Conservation (phyloP, 2,113 vertebrate species). For the Aix galericulata region DNA sequence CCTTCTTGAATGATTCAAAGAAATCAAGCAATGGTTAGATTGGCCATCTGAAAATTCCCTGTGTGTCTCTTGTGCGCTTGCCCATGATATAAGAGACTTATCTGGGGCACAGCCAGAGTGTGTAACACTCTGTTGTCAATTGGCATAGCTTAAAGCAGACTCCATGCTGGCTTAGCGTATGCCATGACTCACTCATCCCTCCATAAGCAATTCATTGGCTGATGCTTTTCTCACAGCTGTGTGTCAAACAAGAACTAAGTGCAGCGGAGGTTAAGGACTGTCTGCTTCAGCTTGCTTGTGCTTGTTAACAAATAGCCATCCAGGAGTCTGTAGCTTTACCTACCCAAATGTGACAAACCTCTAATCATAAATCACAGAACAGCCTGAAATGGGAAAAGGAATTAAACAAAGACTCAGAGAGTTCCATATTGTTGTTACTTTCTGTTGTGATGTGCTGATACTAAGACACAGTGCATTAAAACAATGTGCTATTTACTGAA, state of each 20-base stretch:
- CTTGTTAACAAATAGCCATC: not conserved
- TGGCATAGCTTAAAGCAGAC: not conserved
- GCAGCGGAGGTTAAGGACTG: not conserved
- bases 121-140: not conserved
- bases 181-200: not conserved
- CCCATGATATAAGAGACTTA: fast-evolving
- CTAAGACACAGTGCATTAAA: not conserved
- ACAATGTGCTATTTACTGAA: not conserved
- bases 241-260: not conserved
- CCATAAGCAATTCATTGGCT: not conserved
- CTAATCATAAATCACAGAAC: not conserved
- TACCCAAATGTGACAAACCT: not conserved
- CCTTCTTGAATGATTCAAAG: not conserved
- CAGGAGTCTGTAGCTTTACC: not conserved
- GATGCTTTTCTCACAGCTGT: not conserved
- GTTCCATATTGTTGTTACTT: not conserved
- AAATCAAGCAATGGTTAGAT: not conserved
- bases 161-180: slow-evolving; percentile 13
- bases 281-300: not conserved
- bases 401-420: not conserved
- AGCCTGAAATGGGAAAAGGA: not conserved
- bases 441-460: not conserved
- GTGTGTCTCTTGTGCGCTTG: not conserved
- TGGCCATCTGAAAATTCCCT: not conserved
- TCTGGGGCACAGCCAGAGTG: slow-evolving; percentile 4